A percentile compares a stretch with the other conserved stretches of the same genome.
Conservation (phyloP, 2,113 vertebrate genomes). For the Rissa tridactyla region DNA sequence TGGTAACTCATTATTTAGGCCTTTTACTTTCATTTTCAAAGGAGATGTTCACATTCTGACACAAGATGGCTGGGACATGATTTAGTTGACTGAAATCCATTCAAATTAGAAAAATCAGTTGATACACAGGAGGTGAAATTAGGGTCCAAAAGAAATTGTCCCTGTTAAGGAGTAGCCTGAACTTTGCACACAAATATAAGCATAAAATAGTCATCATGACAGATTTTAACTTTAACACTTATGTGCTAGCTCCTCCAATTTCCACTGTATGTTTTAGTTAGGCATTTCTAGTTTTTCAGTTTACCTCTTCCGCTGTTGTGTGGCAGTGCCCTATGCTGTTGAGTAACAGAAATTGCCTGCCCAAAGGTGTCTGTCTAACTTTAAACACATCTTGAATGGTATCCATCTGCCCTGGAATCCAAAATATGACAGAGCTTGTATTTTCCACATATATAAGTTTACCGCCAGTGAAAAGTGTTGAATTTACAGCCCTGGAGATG, state of each 20-base stretch:
- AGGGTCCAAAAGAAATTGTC: not conserved
- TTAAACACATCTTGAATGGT: not conserved
- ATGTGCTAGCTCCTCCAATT: not conserved
- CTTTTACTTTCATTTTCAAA: not conserved
- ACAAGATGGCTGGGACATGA: not conserved
- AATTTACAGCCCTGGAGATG: not conserved
- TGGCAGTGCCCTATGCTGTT: not conserved
- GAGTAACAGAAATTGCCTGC: not conserved
- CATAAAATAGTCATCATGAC: not conserved
- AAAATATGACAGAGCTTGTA: not conserved
- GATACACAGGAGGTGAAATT: not conserved
- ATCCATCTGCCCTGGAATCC: not conserved
- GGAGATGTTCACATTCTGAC: not conserved
- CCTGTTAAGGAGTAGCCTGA: not conserved
- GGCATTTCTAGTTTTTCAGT: not conserved
- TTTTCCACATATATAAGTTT: not conserved
- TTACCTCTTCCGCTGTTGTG: not conserved
- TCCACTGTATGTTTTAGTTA: not conserved
- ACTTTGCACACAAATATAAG: not conserved
- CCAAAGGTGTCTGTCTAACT: not conserved
- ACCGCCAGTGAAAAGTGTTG: not conserved
- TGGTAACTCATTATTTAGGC: not conserved
- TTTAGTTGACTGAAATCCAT: not conserved
- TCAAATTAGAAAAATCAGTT: not conserved
- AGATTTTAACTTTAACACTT: not conserved